phyloP scores from a whole-genome alignment of 2,797 vertebrate genomes.

The Paedocypris micromegethes region DNA sequence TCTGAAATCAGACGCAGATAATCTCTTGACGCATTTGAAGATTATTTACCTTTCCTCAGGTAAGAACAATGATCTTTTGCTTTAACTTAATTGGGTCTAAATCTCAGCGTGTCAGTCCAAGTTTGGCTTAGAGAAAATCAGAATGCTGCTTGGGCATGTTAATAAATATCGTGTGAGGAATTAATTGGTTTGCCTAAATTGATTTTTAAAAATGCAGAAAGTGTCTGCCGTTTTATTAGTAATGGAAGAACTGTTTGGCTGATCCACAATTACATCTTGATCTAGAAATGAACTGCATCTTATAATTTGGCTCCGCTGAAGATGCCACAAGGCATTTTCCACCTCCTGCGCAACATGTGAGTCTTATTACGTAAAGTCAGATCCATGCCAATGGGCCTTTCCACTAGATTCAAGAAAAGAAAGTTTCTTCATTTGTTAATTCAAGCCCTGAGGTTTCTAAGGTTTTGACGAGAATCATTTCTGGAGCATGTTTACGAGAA shows the following conservation, averaged over 20 bases:
- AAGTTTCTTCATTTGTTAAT: neutral
- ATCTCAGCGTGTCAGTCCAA: neutral
- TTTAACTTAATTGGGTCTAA: neutral
- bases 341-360: constrained; percentile 41
- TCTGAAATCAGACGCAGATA: constrained; percentile 23
- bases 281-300: too few species aligned
- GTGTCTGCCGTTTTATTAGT: neutral
- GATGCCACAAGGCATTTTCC: constrained; percentile 59
- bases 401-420: neutral
- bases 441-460: neutral
- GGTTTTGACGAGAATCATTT: neutral
- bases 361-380: constrained; percentile 25
- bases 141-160: neutral
- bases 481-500: neutral
- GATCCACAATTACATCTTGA: too few species aligned
- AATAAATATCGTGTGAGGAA: too few species aligned
- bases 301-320: constrained; percentile 1
- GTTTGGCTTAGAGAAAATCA: neutral
- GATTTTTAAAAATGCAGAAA: neutral
- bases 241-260: too few species aligned
- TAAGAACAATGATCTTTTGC: neutral
- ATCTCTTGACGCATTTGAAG: constrained; percentile 3
- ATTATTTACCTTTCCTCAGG: neutral
- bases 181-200: neutral
- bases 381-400: constrained; percentile 19